These are phyloP conservation scores for Lasioglossum oenotherae DNA, from an alignment of 2,888 invertebrate genomes.

Conservation along the genomic window DNA sequence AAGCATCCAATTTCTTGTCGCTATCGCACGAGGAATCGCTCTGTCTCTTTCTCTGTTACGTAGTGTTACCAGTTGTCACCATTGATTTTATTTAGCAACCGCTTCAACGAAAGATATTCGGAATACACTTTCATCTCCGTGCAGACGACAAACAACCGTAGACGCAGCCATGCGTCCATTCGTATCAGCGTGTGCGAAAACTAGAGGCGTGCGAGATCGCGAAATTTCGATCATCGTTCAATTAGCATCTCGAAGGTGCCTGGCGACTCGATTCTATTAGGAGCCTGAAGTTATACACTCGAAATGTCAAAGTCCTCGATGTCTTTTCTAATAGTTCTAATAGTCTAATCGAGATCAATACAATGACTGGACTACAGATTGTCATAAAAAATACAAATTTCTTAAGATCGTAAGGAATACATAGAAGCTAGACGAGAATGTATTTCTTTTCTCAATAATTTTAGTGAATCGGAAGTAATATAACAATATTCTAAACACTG, in stretches of 20 bases:
- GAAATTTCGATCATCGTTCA: not conserved
- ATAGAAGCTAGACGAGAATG: not conserved
- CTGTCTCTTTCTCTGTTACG: not conserved
- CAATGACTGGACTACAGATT: not conserved
- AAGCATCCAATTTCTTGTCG: not conserved
- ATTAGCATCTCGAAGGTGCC: not conserved
- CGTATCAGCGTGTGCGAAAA: not conserved
- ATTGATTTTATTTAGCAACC: not conserved
- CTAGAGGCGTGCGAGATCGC: not conserved
- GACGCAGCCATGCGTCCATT: conserved; percentile 60
- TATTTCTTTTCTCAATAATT: not conserved
- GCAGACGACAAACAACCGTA: conserved; percentile 49
- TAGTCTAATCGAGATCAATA: not conserved
- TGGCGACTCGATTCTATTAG: not conserved
- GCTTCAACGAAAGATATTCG: not conserved
- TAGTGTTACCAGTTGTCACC: not conserved
- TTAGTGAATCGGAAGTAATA: not conserved
- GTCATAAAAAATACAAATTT: not conserved
- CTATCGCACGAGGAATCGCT: not conserved
- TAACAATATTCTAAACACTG: not conserved
- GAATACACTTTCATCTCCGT: not conserved
- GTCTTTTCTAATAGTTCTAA: not conserved
- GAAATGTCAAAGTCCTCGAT: not conserved
- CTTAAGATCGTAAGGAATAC: not conserved
- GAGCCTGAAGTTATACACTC: too few relatives aligned